These are phyloP conservation scores for Troides helena DNA, from an alignment of 2,888 invertebrate genomes.

Conservation along the genomic window DNA sequence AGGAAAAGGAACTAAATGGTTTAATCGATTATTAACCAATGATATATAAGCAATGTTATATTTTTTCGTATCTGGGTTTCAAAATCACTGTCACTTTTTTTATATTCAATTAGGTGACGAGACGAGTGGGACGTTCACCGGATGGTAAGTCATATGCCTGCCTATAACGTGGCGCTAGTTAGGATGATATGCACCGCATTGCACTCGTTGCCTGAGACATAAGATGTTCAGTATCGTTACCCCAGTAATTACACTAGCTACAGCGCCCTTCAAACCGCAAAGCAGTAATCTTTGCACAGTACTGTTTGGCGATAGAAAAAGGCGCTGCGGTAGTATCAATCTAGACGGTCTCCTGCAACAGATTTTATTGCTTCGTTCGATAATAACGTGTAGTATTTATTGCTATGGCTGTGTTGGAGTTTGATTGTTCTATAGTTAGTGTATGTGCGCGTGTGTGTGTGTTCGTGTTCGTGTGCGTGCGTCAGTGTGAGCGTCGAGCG, in stretches of 20 bases:
- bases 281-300: too few relatives aligned
- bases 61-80: neutral
- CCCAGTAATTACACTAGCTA: too few relatives aligned
- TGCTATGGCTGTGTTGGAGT: constrained; percentile 21
- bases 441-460: constrained; percentile 11
- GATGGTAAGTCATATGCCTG: too few relatives aligned
- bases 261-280: too few relatives aligned
- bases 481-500: constrained; percentile 48
- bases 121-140: too few relatives aligned
- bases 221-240: too few relatives aligned
- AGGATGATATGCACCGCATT: too few relatives aligned
- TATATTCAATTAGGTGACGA: neutral
- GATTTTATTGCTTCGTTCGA: neutral
- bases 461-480: constrained; percentile 31
- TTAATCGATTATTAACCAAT: neutral
- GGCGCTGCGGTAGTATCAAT: too few relatives aligned
- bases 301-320: too few relatives aligned
- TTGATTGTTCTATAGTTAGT: constrained; percentile 21
- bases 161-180: too few relatives aligned
- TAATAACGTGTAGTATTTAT: constrained; percentile 1
- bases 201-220: too few relatives aligned
- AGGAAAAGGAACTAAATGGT: neutral
- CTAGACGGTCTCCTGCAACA: too few relatives aligned
- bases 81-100: neutral
- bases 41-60: neutral